A percentile compares a stretch with the other conserved stretches of the same genome.
phyloP scores from a whole-genome alignment of 2,888 invertebrate genomes.

The Conus canariensis region DNA sequence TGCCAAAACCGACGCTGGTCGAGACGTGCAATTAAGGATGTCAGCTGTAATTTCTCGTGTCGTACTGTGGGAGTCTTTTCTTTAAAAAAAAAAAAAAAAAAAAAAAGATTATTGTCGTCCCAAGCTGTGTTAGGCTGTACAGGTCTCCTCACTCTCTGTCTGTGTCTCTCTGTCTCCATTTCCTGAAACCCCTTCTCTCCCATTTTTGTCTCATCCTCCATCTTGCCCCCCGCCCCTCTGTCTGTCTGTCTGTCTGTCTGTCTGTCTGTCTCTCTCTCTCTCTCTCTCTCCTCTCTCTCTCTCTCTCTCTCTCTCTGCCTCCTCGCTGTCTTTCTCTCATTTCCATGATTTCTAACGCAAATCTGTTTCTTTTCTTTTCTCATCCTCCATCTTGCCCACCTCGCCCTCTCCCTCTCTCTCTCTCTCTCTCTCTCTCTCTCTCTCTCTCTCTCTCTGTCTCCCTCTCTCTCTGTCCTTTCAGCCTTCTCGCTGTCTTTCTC shows the following conservation, averaged over 20 bases:
- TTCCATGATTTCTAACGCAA: not conserved
- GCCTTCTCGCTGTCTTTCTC: not conserved
- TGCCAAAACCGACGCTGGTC: too few species aligned
- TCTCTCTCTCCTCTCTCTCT: not conserved
- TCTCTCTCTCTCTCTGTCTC: not conserved
- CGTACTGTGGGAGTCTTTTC: too few species aligned
- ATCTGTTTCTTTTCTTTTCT: too few species aligned
- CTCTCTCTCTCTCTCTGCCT: not conserved
- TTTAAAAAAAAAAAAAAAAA: not conserved
- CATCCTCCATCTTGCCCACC: not conserved
- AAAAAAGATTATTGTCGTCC: not conserved
- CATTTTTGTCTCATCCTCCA: not conserved
- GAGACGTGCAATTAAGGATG: too few species aligned
- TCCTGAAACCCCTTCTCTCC: not conserved
- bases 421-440: slow-evolving; percentile 21
- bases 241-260: slow-evolving; percentile 6
- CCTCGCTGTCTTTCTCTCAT: not conserved
- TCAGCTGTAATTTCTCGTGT: too few species aligned
- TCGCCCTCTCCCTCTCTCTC: not conserved
- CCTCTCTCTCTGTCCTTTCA: not conserved
- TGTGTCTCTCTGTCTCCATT: not conserved
- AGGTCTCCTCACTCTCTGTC: not conserved
- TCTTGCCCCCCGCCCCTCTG: not conserved
- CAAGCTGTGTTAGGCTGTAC: too few species aligned
- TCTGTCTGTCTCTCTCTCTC: slow-evolving; percentile 13